These are phyloP conservation scores for Hypanus sabinus DNA, from an alignment of 2,113 vertebrate genomes.

Conservation along the genomic window DNA sequence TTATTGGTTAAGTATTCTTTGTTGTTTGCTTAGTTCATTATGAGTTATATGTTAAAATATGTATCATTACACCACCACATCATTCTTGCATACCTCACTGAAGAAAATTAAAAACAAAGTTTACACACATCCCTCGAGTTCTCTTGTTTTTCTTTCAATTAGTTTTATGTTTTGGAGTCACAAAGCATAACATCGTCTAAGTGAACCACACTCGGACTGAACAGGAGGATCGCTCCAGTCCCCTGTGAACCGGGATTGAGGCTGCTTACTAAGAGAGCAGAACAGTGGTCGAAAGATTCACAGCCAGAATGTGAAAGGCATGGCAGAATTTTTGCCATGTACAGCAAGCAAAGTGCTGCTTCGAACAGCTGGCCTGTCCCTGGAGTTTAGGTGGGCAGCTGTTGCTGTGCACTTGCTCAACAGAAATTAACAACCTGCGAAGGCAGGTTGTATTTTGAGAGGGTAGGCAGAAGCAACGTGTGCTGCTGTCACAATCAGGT, in stretches of 20 bases:
- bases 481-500: background rate
- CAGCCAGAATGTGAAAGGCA: background rate
- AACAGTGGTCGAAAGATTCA: background rate
- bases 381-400: background rate
- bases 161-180: no score
- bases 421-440: background rate
- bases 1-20: no score
- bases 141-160: no score
- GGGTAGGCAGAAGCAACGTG: background rate
- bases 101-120: no score
- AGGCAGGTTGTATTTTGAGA: background rate
- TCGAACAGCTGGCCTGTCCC: background rate
- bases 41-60: no score
- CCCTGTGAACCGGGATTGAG: background rate
- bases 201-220: background rate
- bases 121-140: no score
- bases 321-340: background rate
- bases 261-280: background rate
- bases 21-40: no score
- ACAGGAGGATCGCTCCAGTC: background rate
- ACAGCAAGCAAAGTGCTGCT: background rate
- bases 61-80: no score
- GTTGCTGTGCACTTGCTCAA: background rate
- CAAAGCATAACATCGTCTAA: background rate
- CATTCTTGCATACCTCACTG: no score